Conservation (phyloP, 2,888 invertebrate genomes). For the Limenitis camilla region DNA sequence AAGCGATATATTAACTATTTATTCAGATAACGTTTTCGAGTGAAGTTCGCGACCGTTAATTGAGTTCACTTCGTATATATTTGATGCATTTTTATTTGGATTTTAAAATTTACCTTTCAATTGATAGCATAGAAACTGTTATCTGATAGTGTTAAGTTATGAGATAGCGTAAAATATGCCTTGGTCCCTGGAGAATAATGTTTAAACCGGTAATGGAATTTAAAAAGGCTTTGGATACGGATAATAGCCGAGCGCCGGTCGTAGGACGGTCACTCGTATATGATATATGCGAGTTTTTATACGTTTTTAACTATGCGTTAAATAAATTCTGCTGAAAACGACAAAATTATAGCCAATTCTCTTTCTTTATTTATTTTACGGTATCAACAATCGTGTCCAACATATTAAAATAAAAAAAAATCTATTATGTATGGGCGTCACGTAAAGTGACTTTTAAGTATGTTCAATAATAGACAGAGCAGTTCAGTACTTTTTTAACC, state of each 20-base stretch:
- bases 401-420: too few relatives aligned
- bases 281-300: conserved; percentile 59
- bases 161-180: conserved; percentile 3
- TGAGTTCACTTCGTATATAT: conserved; percentile 7
- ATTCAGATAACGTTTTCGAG: neutral
- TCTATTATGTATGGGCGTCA: too few relatives aligned
- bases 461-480: too few relatives aligned
- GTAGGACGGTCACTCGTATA: conserved; percentile 53
- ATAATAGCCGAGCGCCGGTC: conserved; percentile 26
- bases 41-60: conserved; percentile 1
- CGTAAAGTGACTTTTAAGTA: too few relatives aligned
- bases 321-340: conserved; percentile 42
- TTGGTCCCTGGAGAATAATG: conserved; percentile 16
- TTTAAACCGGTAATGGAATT: conserved; percentile 44
- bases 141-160: conserved; percentile 1
- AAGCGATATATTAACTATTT: neutral
- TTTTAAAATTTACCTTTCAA: conserved; percentile 10
- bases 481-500: too few relatives aligned
- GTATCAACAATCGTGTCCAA: neutral
- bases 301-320: conserved; percentile 49
- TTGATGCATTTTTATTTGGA: conserved; percentile 2
- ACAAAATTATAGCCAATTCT: conserved; percentile 33
- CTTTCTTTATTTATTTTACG: conserved; percentile 22
- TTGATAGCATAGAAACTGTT: neutral
- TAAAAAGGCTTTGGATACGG: conserved; percentile 42